Evolutionary conservation across 1,140 invertebrate species (phyloP).

Genomic region (Drosophila littoralis): DNA sequence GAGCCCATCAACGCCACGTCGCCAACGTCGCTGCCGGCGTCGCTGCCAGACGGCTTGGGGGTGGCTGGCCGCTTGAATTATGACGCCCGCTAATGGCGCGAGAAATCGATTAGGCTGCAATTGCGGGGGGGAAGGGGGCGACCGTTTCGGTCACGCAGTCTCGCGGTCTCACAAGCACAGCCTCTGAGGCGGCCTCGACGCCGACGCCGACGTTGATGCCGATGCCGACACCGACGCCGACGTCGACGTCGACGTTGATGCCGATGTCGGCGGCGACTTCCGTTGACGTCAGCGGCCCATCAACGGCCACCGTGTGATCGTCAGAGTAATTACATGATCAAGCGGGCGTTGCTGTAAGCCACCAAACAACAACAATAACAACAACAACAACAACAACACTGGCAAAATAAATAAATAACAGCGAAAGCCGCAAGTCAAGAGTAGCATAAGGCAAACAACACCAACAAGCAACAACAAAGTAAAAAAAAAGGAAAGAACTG

Average conservation of each 20-base stretch:
- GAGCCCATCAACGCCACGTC: conserved; percentile 23
- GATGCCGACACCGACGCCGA: neutral
- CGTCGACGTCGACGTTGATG: neutral
- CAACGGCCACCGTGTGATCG: conserved; percentile 66
- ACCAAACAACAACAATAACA: conserved; percentile 46
- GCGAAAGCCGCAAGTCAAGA: conserved; percentile 42
- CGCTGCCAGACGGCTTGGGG: conserved; percentile 19
- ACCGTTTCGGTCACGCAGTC: neutral
- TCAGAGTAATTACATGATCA: conserved; percentile 72
- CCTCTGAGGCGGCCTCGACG: conserved; percentile 16
- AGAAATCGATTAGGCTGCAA: conserved; percentile 58
- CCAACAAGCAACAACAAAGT: conserved; percentile 10
- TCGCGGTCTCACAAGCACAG: conserved; percentile 10
- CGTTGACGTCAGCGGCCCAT: conserved; percentile 74
- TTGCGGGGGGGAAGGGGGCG: neutral
- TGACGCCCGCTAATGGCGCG: conserved; percentile 69
- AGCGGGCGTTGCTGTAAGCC: conserved; percentile 48
- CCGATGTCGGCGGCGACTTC: conserved; percentile 48
- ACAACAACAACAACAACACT: conserved; percentile 19
- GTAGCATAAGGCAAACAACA: conserved; percentile 37
- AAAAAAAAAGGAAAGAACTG: conserved; percentile 15
- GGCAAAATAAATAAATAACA: conserved; percentile 28
- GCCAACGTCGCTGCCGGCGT: conserved; percentile 3
- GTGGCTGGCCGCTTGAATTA: conserved; percentile 44
- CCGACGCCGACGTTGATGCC: neutral